Percentiles rank a stretch among this genome's conserved stretches.
These are phyloP conservation scores for Euphydryas editha DNA, from an alignment of 2,888 invertebrate genomes.

Conservation along the genomic window DNA sequence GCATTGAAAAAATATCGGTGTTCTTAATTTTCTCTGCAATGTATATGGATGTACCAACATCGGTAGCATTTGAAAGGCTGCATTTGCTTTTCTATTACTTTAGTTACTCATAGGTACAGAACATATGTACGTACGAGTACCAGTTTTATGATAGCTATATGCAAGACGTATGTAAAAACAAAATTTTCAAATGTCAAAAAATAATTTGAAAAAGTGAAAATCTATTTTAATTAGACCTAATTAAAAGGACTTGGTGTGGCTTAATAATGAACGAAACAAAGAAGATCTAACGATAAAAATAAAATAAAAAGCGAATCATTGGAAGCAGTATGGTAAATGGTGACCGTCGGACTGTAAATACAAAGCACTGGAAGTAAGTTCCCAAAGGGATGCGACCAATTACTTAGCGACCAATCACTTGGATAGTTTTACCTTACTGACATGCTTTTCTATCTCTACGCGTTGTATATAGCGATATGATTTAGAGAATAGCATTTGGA, in stretches of 20 bases:
- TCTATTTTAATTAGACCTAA: background rate
- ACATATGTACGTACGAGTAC: no score
- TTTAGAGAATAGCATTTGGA: background rate
- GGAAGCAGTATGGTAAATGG: constrained; percentile 14
- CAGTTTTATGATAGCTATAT: no score
- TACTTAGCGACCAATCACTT: constrained; percentile 66
- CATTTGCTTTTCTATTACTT: no score
- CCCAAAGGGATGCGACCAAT: constrained; percentile 66
- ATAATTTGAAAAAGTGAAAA: background rate
- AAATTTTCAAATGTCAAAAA: no score
- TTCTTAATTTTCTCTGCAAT: background rate
- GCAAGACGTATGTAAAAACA: no score
- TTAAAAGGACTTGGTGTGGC: background rate
- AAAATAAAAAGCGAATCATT: constrained; percentile 5
- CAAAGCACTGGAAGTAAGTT: constrained; percentile 58
- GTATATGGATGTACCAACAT: background rate
- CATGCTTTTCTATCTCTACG: constrained; percentile 2
- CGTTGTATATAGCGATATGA: background rate
- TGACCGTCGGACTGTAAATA: constrained; percentile 42
- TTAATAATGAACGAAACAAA: background rate
- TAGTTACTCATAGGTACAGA: no score
- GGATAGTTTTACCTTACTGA: constrained; percentile 50
- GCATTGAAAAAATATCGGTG: background rate
- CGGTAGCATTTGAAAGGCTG: no score
- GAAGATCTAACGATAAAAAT: background rate